phyloP scores from a whole-genome alignment of 2,113 vertebrate species.

The Trinectes maculatus region DNA sequence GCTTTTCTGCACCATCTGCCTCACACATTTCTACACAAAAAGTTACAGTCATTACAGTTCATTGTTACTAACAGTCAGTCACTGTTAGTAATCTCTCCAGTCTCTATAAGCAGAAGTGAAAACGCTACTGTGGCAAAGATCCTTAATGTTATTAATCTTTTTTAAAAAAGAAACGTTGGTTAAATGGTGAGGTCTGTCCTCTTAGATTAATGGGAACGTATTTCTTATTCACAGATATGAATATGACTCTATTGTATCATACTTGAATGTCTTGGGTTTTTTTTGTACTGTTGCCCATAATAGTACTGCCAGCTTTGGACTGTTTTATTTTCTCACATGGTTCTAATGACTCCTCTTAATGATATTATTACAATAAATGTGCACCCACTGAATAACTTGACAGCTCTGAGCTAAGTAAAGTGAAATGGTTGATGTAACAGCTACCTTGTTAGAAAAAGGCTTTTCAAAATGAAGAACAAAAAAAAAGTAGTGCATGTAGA shows the following conservation, averaged over 20 bases:
- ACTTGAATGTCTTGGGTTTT: no score
- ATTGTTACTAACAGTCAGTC: no score
- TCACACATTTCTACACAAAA: no score
- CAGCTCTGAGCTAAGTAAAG: not conserved
- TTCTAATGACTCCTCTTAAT: not conserved
- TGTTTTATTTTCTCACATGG: not conserved
- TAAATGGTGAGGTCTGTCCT: not conserved
- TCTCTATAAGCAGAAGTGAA: no score
- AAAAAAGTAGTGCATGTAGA: not conserved
- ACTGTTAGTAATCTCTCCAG: no score
- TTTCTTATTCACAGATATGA: no score
- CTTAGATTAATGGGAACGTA: not conserved
- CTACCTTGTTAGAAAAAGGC: not conserved
- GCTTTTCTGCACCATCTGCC: no score
- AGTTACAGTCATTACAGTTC: no score
- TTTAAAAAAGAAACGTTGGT: not conserved
- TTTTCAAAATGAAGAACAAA: not conserved
- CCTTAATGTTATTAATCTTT: not conserved
- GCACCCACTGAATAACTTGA: not conserved
- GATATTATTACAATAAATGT: constrained; percentile 5
- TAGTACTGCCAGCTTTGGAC: not conserved
- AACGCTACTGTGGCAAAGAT: no score
- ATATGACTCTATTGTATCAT: not conserved
- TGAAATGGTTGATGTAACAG: not conserved
- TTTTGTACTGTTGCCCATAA: not conserved